Evolutionary conservation across 1,140 invertebrate species (phyloP).

Genomic region (Cryptotermes secundus): DNA sequence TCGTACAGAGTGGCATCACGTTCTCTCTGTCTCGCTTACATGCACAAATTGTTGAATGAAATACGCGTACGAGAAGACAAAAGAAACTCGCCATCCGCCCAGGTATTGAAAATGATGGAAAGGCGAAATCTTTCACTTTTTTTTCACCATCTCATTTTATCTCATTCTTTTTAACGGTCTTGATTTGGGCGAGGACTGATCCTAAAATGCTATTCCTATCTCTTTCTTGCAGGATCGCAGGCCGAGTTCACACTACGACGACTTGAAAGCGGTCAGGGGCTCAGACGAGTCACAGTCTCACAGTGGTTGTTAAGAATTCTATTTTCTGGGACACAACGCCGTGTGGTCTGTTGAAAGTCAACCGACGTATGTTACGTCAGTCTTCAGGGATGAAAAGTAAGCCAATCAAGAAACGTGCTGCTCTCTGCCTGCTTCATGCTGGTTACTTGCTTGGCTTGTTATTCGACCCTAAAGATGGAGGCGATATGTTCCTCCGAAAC

Average conservation of each 20-base stretch:
- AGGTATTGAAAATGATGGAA: conserved; percentile 17
- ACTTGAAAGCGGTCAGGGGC: not conserved
- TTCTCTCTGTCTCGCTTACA: not conserved
- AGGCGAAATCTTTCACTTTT: not conserved
- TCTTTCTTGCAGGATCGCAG: not conserved
- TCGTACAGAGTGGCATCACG: not conserved
- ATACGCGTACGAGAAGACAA: not conserved
- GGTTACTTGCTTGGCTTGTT: too few species aligned
- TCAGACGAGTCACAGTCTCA: too few species aligned
- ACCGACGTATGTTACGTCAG: too few species aligned
- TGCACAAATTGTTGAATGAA: not conserved
- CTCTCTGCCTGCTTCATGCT: too few species aligned
- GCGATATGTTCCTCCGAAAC: too few species aligned
- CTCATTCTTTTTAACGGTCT: not conserved
- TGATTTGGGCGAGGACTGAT: conserved; percentile 4
- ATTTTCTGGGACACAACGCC: too few species aligned
- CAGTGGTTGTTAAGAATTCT: too few species aligned
- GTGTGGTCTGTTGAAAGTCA: too few species aligned
- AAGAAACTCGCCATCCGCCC: not conserved
- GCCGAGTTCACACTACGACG: not conserved
- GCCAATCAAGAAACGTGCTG: too few species aligned
- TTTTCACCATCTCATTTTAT: not conserved
- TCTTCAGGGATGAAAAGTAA: too few species aligned
- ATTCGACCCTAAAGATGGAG: too few species aligned
- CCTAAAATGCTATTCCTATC: conserved; percentile 3